Evolutionary conservation across 1,140 invertebrate species (phyloP), one percentile per base, ranked within the genome.

Genomic region (Dendrolimus punctatus): DNA sequence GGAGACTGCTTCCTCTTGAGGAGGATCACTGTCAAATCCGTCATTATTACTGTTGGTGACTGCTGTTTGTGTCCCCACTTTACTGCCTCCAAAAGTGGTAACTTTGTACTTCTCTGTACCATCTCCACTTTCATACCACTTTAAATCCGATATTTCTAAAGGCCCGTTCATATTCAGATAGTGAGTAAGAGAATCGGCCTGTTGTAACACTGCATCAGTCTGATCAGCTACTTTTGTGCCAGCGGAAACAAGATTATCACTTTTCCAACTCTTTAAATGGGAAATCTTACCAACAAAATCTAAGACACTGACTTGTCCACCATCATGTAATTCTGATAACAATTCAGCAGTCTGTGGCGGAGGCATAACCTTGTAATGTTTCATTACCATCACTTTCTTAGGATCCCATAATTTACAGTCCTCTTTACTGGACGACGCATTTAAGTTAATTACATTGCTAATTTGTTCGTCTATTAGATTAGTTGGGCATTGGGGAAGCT

Each of bases 381-480:
- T 85, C 5, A 68, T 68, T 7, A 82, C 68, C 49, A 79, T 70
- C 10, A 81, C 74, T 51, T 87, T 82, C 57, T 83, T 83, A 4
- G 79, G 69, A 48, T 82, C 83, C 73, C 75, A 81, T 23, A 75
- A 67, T 53, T 87, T 87, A 39, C 76, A 76, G n/a, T 86, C 78
- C 23, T 85, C 85, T 60, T 87, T 87, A 57, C 79, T 85, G 4
- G 80, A 84, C 5, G 83, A 84, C 5, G 82, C 81, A 53, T 87
- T 84, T 6, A 88, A 62, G 53, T 80, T 87, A 46, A 87, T 85
- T 39, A 87, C 78, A 51, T 87, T 85, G 57, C 82, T 85, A 38
- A 87, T 85, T 50, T 87, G 80, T 63, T 88, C 87, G 45, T 86
- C 80, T 56, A 87, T 55, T 51, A 76, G 60, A 57, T 66, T 80